phyloP scores from a whole-genome alignment of 1,140 invertebrate species.

The Heterodera carotae region DNA sequence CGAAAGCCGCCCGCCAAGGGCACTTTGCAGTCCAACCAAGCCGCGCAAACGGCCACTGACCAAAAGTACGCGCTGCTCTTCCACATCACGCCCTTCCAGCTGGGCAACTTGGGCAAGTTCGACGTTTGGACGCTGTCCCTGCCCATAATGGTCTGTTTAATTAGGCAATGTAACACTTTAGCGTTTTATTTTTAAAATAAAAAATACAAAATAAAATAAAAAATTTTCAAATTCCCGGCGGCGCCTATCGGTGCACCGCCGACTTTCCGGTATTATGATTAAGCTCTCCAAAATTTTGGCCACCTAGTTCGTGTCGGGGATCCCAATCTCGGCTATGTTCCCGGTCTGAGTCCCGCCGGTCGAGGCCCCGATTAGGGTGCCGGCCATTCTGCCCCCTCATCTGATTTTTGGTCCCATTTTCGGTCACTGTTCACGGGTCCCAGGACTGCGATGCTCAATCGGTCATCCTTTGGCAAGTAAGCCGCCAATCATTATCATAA shows the following conservation, averaged over 20 bases:
- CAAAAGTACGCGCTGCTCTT: constrained; percentile 65
- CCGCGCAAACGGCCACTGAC: constrained; percentile 62
- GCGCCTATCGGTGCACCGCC: too few species aligned
- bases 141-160: constrained; percentile 59
- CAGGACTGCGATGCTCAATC: constrained; percentile 65
- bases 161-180: too few species aligned
- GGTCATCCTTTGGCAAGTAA: constrained; percentile 61
- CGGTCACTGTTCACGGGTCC: constrained; percentile 60
- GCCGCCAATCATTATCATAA: not conserved
- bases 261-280: too few species aligned
- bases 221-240: too few species aligned
- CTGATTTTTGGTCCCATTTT: not conserved
- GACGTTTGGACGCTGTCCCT: constrained; percentile 65
- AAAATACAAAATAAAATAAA: too few species aligned
- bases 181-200: too few species aligned
- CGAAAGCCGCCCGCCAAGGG: constrained; percentile 65
- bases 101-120: constrained; percentile 65
- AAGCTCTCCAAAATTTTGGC: too few species aligned
- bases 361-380: too few species aligned
- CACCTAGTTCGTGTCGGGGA: too few species aligned
- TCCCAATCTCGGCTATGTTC: too few species aligned
- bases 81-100: constrained; percentile 64
- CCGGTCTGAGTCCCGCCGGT: too few species aligned
- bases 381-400: too few species aligned
- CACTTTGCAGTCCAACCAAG: constrained; percentile 31